Evolutionary conservation across 2,888 invertebrate genomes (phyloP), one percentile per base, ranked within the genome.

Genomic region (Hydrotaea cyrtoneurina): DNA sequence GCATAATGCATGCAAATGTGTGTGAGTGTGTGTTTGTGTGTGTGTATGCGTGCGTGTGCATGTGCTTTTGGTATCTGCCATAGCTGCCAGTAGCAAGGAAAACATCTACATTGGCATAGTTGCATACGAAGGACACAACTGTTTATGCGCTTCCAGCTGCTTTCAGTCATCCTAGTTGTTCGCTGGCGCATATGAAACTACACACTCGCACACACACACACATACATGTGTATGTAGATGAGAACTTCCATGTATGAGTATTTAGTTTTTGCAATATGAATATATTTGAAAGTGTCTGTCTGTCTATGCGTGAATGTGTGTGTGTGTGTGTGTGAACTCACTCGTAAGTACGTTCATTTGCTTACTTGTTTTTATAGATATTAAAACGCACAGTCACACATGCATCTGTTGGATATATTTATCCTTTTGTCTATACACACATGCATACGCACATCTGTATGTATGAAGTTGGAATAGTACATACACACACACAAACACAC

Each of bases 101-200:
- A 69, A 69, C 46, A 69, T 75, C 78, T 62, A 72, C 78, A 78
- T 53, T 78, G 62, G 62, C 72, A 73, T 73, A 79, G 66, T 43
- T 69, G 74, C 74, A 59, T 74, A 23, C 55, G 73, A 79, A 73
- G 73, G 73, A 73, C 73, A 66, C 69, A 69, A 69, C 62, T 64
- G 53, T 73, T 73, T 64, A 50, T 62, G 31, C 19, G 73, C 55
- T 79, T 64, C 39, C 72, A 73, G 79, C 79, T 79, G 79, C 73
- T 73, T 79, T 43, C 19, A 73, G 73, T 79, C 13, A 73, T 73
- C 59, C 73, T 74, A 23, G 74, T 59, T 74, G 39, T 79, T 17
- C 46, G 2, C 10, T 15, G 15, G 69, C 69, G 69, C 46, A 73
- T 55, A 21, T 57, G 39, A 23, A 17, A 0, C 53, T 62, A 73